Base-by-base conservation (phyloP, 2,797 vertebrate species). In the Alcedo atthis region DNA sequence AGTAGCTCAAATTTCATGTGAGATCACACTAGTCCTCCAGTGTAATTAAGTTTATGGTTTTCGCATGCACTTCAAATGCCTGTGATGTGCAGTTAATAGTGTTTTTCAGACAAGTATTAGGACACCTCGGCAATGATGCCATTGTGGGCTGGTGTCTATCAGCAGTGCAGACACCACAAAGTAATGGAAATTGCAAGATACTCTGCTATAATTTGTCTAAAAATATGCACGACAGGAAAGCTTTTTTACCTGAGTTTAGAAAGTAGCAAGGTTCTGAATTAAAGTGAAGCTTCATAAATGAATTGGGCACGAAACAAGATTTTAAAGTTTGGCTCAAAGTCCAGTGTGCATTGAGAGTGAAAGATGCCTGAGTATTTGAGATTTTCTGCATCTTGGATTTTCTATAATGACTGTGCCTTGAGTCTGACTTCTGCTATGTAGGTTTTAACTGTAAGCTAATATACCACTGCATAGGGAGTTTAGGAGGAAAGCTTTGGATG, bases 21-120 rank as follows among this genome's bases (percentile, higher is more conserved):
- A 96, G 94, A 96, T 97, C 95, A 97, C 77, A 85, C 85, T 94
- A 96, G 91, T 92, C 85, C 87, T 97, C 92, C 75, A 91, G 54
- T 90, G 80, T 97, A 97, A 97, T 97, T 97, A 97, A 97, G 92
- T 95, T 96, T 97, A 95, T 94, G 82, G 91, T 89, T 97, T 97
- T 96, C 95, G 94, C 94, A 84, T 78, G 85, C 62, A 85, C 87
- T 96, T 97, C 86, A 90, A 87, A 96, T 97, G 87, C 43, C 57
- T 80, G 74, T 43, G 51, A 96, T 96, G 55, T 96, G 66, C 81
- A 86, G 94, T 95, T 97, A 96, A 95, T 94, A 87, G 85, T 95
- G 82, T 85, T 94, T 95, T 96, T 97, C 77, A 87, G 89, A 74
- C 78, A 93, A 94, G 76, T 94, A 95, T 89, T 94, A 91, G 92